Evolutionary conservation across 2,888 invertebrate species (phyloP).

Genomic region (Nemotelus nigrinus): DNA sequence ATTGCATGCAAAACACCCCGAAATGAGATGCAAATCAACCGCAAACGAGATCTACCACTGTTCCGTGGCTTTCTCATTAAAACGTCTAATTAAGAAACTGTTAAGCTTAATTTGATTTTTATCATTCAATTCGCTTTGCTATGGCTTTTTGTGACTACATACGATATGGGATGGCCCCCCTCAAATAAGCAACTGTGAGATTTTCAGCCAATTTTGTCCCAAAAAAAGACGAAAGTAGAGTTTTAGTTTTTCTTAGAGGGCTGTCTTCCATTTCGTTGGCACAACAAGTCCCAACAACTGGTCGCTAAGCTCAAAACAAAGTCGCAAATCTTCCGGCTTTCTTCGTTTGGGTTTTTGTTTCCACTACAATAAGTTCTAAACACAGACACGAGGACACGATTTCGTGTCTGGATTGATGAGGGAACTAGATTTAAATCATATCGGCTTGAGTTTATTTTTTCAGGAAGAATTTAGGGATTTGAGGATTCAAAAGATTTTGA

Average conservation of each 20-base stretch:
- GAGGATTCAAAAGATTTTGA: background rate
- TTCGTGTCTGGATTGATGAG: background rate
- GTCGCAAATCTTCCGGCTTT: conserved; percentile 34
- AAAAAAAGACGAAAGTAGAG: no score
- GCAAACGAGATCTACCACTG: conserved; percentile 4
- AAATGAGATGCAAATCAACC: conserved; percentile 28
- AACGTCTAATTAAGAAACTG: conserved; percentile 17
- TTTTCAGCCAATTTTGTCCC: no score
- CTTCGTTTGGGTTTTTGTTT: background rate
- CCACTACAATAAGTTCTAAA: conserved; percentile 8
- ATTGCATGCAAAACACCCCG: conserved; percentile 19
- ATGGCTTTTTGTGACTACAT: no score
- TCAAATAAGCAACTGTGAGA: no score
- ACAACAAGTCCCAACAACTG: conserved; percentile 34
- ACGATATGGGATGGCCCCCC: no score
- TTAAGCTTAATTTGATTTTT: conserved; percentile 22
- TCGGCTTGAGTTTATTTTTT: conserved; percentile 34
- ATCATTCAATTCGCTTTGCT: background rate
- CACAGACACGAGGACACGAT: background rate
- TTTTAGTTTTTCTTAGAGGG: no score
- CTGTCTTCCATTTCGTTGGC: background rate
- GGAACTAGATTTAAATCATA: conserved; percentile 27
- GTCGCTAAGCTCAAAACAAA: conserved; percentile 37
- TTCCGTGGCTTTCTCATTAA: background rate
- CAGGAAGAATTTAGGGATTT: conserved; percentile 8